Conservation (phyloP, 2,888 invertebrate species). For the Pherbina coryleti region DNA sequence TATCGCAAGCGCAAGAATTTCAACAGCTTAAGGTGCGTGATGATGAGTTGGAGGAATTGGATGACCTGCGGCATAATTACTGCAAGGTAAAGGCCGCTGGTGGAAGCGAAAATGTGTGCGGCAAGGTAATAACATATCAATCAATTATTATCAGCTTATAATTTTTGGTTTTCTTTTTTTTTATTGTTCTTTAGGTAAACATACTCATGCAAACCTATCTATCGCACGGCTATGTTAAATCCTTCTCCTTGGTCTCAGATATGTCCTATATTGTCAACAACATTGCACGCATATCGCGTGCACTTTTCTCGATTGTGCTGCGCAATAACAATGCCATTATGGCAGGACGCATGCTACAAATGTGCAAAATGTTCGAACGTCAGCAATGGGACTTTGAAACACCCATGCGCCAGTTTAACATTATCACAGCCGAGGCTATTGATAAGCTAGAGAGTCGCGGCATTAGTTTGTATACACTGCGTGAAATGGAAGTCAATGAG, state of each 20-base stretch:
- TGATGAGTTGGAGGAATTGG: slow-evolving; percentile 93
- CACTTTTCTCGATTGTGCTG: slow-evolving; percentile 93
- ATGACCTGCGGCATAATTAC: slow-evolving; percentile 78
- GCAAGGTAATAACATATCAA: slow-evolving; percentile 75
- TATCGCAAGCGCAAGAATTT: slow-evolving; percentile 94
- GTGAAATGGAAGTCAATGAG: slow-evolving; percentile 90
- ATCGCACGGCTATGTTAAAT: slow-evolving; percentile 82
- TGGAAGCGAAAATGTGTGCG: slow-evolving; percentile 89
- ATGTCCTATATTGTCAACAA: slow-evolving; percentile 77
- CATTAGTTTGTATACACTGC: slow-evolving; percentile 81
- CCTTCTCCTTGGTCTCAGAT: slow-evolving; percentile 67
- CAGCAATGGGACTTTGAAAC: slow-evolving; percentile 90
- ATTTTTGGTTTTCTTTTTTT: background rate
- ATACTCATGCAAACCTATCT: slow-evolving; percentile 92
- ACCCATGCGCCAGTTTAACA: slow-evolving; percentile 87
- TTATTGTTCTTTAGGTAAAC: slow-evolving; percentile 71
- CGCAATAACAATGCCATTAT: slow-evolving; percentile 91
- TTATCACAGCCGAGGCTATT: slow-evolving; percentile 82
- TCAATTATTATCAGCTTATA: background rate
- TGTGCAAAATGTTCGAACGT: slow-evolving; percentile 94
- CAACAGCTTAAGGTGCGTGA: slow-evolving; percentile 95
- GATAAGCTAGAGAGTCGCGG: slow-evolving; percentile 85
- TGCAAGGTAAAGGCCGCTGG: slow-evolving; percentile 86
- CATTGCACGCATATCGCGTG: slow-evolving; percentile 89
- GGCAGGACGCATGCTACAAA: slow-evolving; percentile 84